Conservation (phyloP, 2,113 vertebrate species). For the Clarias macrocephalus region DNA sequence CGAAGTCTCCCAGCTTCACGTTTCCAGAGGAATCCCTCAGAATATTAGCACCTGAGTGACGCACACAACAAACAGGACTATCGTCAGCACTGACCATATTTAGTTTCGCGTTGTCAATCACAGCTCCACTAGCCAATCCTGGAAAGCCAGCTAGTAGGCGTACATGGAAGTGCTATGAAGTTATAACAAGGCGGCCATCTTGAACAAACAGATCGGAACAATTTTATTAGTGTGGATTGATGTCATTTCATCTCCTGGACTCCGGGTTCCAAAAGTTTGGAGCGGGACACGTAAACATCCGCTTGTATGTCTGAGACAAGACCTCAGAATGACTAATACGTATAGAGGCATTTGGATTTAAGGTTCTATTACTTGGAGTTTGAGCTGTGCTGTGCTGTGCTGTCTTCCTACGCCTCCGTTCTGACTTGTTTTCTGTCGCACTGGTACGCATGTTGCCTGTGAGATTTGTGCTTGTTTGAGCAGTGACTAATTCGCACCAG, state of each 20-base stretch:
- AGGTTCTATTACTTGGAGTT: background rate
- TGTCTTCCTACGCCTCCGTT: constrained; percentile 48
- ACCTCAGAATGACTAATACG: background rate
- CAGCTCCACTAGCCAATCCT: background rate
- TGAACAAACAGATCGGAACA: background rate
- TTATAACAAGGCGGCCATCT: background rate
- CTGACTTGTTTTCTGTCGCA: constrained; percentile 58
- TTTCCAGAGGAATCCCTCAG: constrained; percentile 89
- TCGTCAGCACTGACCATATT: background rate
- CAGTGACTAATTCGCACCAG: constrained; percentile 69
- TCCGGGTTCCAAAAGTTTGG: background rate
- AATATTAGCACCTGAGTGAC: constrained; percentile 86
- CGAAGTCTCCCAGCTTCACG: constrained; percentile 90
- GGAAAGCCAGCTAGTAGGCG: background rate
- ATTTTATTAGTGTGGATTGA: background rate
- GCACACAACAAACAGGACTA: background rate
- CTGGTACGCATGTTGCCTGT: constrained; percentile 36
- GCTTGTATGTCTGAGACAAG: constrained; percentile 27
- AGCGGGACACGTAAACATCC: constrained; percentile 28
- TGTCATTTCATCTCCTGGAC: background rate
- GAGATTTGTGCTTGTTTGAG: constrained; percentile 66
- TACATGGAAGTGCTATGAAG: background rate
- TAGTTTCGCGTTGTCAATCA: background rate
- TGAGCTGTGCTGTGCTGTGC: constrained; percentile 24
- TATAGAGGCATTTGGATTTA: constrained; percentile 5